Base-by-base conservation (phyloP, 2,888 invertebrate species). In the Pseudococcus viburni region DNA sequence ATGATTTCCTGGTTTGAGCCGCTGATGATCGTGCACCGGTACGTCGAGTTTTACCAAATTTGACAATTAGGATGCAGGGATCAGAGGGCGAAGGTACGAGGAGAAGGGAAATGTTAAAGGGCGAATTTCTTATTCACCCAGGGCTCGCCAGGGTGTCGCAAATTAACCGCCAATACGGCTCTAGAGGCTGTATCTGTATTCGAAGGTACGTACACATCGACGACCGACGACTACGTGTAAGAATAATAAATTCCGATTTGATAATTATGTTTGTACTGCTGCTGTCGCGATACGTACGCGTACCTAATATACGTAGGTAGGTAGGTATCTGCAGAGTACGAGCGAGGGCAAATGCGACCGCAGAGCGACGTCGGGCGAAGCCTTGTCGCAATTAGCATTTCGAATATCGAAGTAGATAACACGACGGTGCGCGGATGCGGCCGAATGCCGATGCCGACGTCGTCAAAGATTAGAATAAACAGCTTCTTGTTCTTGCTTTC, bases 251-350 rank as follows among this genome's bases (percentile, higher is more conserved):
- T 64, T 64, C 64, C 64, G 22, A 64, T 64, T 64, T 22, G 64
- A 22, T 64, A 64, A 64, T 64, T 64, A 64, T 64, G 64, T 64
- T 64, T 64, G 64, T 64, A 64, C 64, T 51, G 17, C 51, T 51
- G 51, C 15, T 51, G 12, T 51, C 3, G 26, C 26, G 26, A 46
- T 46, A 46, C 26, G 26, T 33, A 2, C 26, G 26, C 26, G 26
- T 33, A 46, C 46, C 46, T 46, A 46, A 46, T 12, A 8, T 46
- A 46, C 46, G 46, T 12, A 46, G 51, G 12, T 15, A 46, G 51
- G 12, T 15, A 51, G 51, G 15, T 17, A 12, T 51, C 5, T 17
- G 51, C 17, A 15, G 1, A 15, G 51, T 12, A 17, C 17, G 17
- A 51, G 19, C 64, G 22, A 22, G 7, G 64, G 22, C 64, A 6